Evolutionary conservation across 2,113 vertebrate genomes (phyloP).

Genomic region (Dolichallabes microphthalmus): DNA sequence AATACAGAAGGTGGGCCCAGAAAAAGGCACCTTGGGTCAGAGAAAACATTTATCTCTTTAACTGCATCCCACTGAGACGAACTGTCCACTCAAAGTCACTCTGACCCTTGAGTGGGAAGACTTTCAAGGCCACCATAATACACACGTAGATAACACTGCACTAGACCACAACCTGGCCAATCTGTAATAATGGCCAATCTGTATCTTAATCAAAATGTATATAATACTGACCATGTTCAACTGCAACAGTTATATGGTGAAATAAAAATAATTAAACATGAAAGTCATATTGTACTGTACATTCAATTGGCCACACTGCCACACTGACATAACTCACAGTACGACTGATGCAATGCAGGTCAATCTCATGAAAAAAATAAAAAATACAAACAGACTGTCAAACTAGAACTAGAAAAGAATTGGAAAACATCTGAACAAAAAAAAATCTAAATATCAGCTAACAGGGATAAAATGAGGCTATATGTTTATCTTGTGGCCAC

Average conservation of each 20-base stretch:
- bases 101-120: slow-evolving; percentile 27
- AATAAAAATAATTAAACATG: background rate
- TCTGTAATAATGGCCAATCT: background rate
- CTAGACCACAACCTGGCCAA: background rate
- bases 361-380: background rate
- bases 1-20: slow-evolving; percentile 24
- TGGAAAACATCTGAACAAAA: background rate
- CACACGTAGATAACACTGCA: background rate
- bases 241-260: background rate
- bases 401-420: background rate
- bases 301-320: background rate
- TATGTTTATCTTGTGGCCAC: background rate
- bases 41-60: slow-evolving; percentile 30
- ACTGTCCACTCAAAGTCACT: slow-evolving; percentile 44
- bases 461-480: background rate
- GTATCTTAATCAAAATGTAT: background rate
- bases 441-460: background rate
- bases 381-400: background rate
- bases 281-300: background rate
- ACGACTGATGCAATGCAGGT: background rate
- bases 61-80: slow-evolving; percentile 36
- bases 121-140: slow-evolving; percentile 11
- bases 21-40: slow-evolving; percentile 33
- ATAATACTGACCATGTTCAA: background rate
- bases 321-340: background rate